Base-by-base conservation (phyloP, 1,140 invertebrate genomes). In the Drosophila punjabiensis region DNA sequence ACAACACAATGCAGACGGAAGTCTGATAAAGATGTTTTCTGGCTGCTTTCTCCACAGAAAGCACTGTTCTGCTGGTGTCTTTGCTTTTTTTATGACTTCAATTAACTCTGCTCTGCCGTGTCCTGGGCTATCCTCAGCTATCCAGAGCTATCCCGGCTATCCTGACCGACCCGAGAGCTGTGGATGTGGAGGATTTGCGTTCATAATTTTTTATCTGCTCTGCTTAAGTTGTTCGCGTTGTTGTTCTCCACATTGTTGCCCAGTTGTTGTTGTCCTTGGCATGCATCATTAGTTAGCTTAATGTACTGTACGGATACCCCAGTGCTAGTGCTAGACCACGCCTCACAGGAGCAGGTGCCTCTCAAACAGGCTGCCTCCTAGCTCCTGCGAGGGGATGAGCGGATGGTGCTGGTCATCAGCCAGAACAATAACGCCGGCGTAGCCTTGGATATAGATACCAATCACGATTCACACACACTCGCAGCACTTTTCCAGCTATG, bases 251-350 rank as follows among this genome's bases (percentile, higher is more conserved):
- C 71, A 67, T 61, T 79, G 68, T 74, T 79, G 58, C 37, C 45
- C 59, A 53, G 58, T 79, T 71, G 53, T 66, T 75, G 69, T 82
- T 81, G 76, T 84, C 63, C 73, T 74, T 59, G 84, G 85, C 81
- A 89, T 88, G 85, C 84, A 88, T 88, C 84, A 88, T 89, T 87
- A 87, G 84, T 87, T 87, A 81, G 84, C 84, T 81, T 88, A 88
- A 88, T 88, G 84, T 88, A 89, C 73, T 89, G 85, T 73, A 61
- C 83, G 74, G 64, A 75, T 60, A 71, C 70, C 65, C 62, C 48
- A 83, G 71, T 77, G 70, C 64, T 74, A 37, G 67, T 24, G 24
- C 24, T 24, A 24, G 24, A 35, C 84, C 84, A 88, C 80, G 84
- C 85, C 84, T 65, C 64, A 32, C 47, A 60, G 48, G 43, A 80